A percentile compares a stretch with the other conserved stretches of the same genome.
Conservation (phyloP, 64 coral and sea anemone genomes). For the Montipora efflorescens region DNA sequence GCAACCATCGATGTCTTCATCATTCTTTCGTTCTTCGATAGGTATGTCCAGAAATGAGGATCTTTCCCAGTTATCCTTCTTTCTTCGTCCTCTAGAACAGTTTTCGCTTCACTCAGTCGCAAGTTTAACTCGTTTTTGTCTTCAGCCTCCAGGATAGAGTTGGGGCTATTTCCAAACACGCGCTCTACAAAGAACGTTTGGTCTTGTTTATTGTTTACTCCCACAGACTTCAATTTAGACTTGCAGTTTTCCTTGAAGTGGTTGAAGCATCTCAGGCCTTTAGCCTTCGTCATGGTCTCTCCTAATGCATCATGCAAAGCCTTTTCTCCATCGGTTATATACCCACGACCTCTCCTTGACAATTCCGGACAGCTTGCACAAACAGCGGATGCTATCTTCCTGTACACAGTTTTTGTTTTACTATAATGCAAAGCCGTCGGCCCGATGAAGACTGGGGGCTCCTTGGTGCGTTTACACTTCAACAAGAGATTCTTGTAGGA, state of each 20-base stretch:
- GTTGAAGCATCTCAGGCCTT: conserved; percentile 49
- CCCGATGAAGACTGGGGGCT: conserved; percentile 28
- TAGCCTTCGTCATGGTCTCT: conserved; percentile 41
- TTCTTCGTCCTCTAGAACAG: neutral
- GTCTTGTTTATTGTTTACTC: conserved; percentile 25
- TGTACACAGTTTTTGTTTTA: conserved; percentile 20
- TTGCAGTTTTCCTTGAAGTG: conserved; percentile 34
- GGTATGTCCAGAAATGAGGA: conserved; percentile 6
- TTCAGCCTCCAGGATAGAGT: neutral
- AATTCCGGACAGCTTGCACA: conserved; percentile 3
- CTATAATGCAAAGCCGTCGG: conserved; percentile 29
- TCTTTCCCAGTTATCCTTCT: neutral
- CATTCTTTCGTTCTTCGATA: neutral
- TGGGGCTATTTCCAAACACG: neutral
- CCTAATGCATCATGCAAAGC: conserved; percentile 17
- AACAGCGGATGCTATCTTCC: conserved; percentile 43
- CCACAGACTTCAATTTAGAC: conserved; percentile 4
- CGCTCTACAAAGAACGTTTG: conserved; percentile 36
- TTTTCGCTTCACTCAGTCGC: neutral
- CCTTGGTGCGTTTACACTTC: conserved; percentile 15
- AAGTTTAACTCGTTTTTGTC: neutral
- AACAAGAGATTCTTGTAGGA: conserved; percentile 45
- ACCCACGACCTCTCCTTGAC: conserved; percentile 9
- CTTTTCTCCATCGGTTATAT: conserved; percentile 39
- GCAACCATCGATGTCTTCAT: neutral